phyloP scores from a whole-genome alignment of 2,113 vertebrate genomes.

The Cnemophilus loriae region DNA sequence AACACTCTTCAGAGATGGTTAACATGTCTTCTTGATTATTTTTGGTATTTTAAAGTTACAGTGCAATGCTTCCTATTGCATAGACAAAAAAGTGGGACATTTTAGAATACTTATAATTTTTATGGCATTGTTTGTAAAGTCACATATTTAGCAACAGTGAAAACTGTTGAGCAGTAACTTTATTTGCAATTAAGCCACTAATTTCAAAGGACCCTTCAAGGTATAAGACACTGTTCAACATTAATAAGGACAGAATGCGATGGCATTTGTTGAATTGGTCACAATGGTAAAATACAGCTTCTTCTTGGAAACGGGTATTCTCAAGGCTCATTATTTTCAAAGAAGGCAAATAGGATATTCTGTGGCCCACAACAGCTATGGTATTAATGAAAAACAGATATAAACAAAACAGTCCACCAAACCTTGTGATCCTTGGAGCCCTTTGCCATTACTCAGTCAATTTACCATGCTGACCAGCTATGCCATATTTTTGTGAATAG shows the following conservation, averaged over 20 bases:
- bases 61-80: neutral
- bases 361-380: neutral
- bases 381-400: neutral
- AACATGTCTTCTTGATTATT: neutral
- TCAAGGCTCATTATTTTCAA: neutral
- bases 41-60: slow-evolving; percentile 6
- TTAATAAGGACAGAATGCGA: neutral
- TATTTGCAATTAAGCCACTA: neutral
- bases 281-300: neutral
- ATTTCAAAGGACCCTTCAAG: neutral
- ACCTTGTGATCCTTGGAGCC: neutral
- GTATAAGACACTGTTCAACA: neutral
- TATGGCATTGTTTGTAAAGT: neutral
- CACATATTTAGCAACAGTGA: neutral
- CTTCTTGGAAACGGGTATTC: neutral
- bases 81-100: neutral
- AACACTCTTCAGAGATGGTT: neutral
- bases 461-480: neutral
- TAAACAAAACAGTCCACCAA: neutral
- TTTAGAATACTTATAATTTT: neutral
- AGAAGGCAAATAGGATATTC: neutral
- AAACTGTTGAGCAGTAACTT: neutral
- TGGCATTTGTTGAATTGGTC: neutral
- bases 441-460: neutral
- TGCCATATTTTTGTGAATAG: neutral